Evolutionary conservation across 2,888 invertebrate species (phyloP).

Genomic region (Sericinus montela): DNA sequence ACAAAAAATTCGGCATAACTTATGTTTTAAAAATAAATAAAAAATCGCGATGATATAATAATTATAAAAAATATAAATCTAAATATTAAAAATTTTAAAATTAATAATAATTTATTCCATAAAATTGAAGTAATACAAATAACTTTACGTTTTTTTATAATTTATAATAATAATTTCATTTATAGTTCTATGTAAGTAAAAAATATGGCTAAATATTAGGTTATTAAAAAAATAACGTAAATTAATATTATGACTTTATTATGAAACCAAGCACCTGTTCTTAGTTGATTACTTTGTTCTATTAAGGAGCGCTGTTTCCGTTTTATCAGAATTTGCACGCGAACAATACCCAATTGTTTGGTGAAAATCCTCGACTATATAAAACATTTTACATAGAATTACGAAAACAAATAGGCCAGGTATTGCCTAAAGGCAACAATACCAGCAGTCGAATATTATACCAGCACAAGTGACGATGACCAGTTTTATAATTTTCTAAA

Average conservation of each 20-base stretch:
- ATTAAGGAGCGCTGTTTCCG: slow-evolving; percentile 15
- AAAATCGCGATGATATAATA: too few species aligned
- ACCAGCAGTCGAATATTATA: slow-evolving; percentile 22
- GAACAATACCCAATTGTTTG: slow-evolving; percentile 68
- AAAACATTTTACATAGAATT: slow-evolving; percentile 43
- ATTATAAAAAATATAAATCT: too few species aligned
- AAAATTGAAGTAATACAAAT: too few species aligned
- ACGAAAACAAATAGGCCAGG: slow-evolving; percentile 27
- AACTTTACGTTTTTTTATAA: too few species aligned
- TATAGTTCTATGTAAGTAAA: too few species aligned
- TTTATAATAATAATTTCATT: too few species aligned
- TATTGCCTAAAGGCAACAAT: slow-evolving; percentile 14
- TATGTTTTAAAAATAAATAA: too few species aligned
- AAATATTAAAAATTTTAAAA: too few species aligned
- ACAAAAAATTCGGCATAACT: too few species aligned
- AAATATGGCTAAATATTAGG: too few species aligned
- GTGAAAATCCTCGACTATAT: slow-evolving; percentile 46
- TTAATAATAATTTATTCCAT: too few species aligned
- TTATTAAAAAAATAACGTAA: too few species aligned
- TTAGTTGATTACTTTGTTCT: slow-evolving; percentile 17
- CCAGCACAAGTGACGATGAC: slow-evolving; percentile 22
- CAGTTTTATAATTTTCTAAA: slow-evolving; percentile 14
- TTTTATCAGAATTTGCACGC: slow-evolving; percentile 19
- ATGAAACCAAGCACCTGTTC: slow-evolving; percentile 14
- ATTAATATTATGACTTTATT: slow-evolving; percentile 10